Conservation (phyloP, 2,888 invertebrate species). For the Idaea straminata region DNA sequence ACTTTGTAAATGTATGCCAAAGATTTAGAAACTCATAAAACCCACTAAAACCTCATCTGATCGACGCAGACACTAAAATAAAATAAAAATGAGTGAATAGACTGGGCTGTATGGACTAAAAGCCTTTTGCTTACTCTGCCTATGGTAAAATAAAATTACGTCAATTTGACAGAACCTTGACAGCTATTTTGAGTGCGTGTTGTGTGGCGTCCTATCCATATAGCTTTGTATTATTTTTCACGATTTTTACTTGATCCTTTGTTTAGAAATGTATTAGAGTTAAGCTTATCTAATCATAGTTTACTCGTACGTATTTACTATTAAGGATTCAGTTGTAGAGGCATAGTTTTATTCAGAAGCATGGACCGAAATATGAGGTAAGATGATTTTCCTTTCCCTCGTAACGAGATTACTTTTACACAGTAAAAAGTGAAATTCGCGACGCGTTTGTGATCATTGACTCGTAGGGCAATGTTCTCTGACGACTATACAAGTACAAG, state of each 20-base stretch:
- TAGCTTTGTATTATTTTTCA: constrained; percentile 60
- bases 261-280: constrained; percentile 54
- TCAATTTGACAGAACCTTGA: constrained; percentile 28
- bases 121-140: not conserved
- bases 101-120: not conserved
- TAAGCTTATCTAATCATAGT: constrained; percentile 35
- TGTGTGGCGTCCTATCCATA: constrained; percentile 66
- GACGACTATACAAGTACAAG: not conserved
- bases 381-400: constrained; percentile 46
- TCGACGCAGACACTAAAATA: not conserved
- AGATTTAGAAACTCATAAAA: too few relatives aligned
- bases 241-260: constrained; percentile 51
- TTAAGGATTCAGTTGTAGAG: constrained; percentile 16
- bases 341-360: constrained; percentile 40
- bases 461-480: not conserved
- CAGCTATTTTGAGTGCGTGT: constrained; percentile 47
- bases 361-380: constrained; percentile 77
- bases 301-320: constrained; percentile 38
- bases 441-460: constrained; percentile 11
- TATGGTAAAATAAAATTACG: not conserved
- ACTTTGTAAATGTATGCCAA: too few relatives aligned
- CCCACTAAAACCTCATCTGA: not conserved
- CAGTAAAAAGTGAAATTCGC: constrained; percentile 14
- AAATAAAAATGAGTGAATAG: too few relatives aligned
- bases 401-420: constrained; percentile 33